Percentiles rank a stretch among this genome's conserved stretches.
Evolutionary conservation across 2,797 vertebrate species (phyloP).

Genomic region (Eupleurogrammus muticus): DNA sequence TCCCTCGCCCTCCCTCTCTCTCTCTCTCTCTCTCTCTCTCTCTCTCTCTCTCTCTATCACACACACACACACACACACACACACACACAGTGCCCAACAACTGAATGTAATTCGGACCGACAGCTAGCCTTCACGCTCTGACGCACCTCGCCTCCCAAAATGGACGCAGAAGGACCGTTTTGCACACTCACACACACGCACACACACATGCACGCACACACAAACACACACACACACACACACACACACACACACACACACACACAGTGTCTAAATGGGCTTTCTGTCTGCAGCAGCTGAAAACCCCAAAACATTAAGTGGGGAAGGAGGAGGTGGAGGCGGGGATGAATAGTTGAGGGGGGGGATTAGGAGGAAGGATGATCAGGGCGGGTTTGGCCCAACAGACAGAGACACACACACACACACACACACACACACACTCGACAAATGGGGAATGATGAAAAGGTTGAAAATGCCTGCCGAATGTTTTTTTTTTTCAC

Average conservation of each 20-base stretch:
- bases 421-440: neutral
- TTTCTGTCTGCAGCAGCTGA: constrained; percentile 59
- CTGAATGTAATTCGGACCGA: constrained; percentile 78
- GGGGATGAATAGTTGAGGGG: constrained; percentile 30
- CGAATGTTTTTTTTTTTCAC: neutral
- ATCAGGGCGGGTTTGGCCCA: constrained; percentile 13
- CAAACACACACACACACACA: constrained; percentile 8
- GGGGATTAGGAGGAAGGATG: constrained; percentile 17
- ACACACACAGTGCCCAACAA: constrained; percentile 48
- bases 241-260: constrained; percentile 28
- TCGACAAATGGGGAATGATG: neutral
- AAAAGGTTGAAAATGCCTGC: neutral
- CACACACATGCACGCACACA: constrained; percentile 32
- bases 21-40: no score
- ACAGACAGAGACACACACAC: constrained; percentile 11
- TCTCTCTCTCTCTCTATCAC: no score
- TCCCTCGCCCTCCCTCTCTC: neutral
- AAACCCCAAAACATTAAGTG: constrained; percentile 55
- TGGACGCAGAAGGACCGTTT: constrained; percentile 65
- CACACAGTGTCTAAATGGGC: constrained; percentile 54
- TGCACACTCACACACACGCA: constrained; percentile 29
- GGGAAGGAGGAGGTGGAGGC: constrained; percentile 6
- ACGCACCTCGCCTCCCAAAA: constrained; percentile 67
- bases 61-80: constrained; percentile 25
- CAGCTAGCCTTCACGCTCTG: constrained; percentile 83